Evolutionary conservation across 1,140 invertebrate species (phyloP), one percentile per base, ranked within the genome.

Genomic region (Anastatus disparis): DNA sequence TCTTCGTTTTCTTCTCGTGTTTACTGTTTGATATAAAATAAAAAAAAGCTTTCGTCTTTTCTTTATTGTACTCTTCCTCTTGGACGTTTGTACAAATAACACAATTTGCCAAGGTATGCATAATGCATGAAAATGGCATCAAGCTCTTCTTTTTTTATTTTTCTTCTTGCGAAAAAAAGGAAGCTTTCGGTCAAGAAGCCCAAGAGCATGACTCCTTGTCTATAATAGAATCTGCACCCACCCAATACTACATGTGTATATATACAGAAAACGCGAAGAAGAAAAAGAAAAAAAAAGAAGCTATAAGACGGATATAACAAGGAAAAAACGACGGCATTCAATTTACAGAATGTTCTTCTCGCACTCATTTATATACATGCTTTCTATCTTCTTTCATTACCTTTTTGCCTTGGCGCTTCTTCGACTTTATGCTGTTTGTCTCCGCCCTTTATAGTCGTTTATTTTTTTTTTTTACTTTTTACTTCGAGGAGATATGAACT

Each of bases 211-310:
- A 79, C 78, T 82, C 78, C 81, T 84, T 83, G 82, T 84, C 83
- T 85, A 81, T 85, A 85, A 85, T 85, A 80, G 83, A 85, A 85
- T 85, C 83, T 85, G 74, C 72, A 76, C 81, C 77, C 77, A 24
- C 77, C 76, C 80, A 76, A 81, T 80, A 82, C 76, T 76, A 66
- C 70, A 74, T n/a, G n/a, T n/a, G n/a, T n/a, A n/a, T n/a, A n/a
- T n/a, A n/a, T n/a, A n/a, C n/a, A n/a, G n/a, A n/a, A n/a, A n/a
- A n/a, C n/a, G 76, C 72, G 81, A 78, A 82, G 77, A 81, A 82
- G 77, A 8, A 31, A 48, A 44, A 22, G 58, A n/a, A n/a, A n/a
- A n/a, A n/a, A n/a, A n/a, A n/a, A n/a, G n/a, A n/a, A n/a, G n/a
- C n/a, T n/a, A n/a, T n/a, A n/a, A n/a, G n/a, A n/a, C n/a, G 38